These are phyloP conservation scores for Parazoanthus swiftii DNA, from an alignment of 92 coral and sea anemone species.

Conservation along the genomic window DNA sequence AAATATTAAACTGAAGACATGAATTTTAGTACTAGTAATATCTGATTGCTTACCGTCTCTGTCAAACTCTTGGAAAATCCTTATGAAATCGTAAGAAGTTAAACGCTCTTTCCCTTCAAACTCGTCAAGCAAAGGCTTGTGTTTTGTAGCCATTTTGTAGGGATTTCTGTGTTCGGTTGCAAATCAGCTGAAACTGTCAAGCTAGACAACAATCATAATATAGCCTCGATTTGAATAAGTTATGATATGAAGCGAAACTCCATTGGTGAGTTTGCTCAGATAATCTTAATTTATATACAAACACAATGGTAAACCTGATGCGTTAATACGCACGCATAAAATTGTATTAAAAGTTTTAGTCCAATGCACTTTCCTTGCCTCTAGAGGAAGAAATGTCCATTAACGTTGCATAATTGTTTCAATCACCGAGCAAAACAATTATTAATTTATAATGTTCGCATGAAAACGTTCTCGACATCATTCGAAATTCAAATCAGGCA, in stretches of 20 bases:
- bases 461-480: not conserved
- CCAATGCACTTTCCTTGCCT: not conserved
- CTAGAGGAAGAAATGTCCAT: not conserved
- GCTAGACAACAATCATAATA: not conserved
- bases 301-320: not conserved
- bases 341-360: not conserved
- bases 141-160: constrained; percentile 27
- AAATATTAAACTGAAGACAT: not conserved
- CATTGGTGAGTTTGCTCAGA: not conserved
- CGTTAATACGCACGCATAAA: not conserved
- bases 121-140: constrained; percentile 26
- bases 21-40: not conserved
- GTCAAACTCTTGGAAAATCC: constrained; percentile 77
- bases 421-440: not conserved
- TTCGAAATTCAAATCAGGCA: not conserved
- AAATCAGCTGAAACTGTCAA: not conserved
- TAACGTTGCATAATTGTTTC: not conserved
- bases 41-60: constrained; percentile 70
- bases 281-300: not conserved
- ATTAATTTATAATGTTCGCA: not conserved
- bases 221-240: not conserved
- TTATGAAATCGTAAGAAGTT: constrained; percentile 77
- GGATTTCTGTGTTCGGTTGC: not conserved
- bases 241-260: not conserved
- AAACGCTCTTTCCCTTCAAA: constrained; percentile 61